Evolutionary conservation across 2,113 vertebrate species (phyloP).

Genomic region (Helogale parvula): DNA sequence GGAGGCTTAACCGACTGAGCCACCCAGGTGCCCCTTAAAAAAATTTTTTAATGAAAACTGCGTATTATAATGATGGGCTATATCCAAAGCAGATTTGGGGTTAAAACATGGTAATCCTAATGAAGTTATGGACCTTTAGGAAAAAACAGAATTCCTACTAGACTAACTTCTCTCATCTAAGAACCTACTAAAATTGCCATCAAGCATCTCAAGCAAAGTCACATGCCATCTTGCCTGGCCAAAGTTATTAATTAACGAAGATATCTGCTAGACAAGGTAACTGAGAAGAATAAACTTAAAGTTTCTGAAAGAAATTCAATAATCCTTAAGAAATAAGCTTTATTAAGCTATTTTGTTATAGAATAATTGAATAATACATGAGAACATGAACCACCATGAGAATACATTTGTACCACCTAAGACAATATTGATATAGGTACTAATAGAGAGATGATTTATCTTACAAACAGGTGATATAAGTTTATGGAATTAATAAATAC

Average conservation of each 20-base stretch:
- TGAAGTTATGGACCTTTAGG: not conserved
- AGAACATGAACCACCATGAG: not conserved
- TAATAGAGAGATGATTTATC: not conserved
- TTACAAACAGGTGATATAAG: not conserved
- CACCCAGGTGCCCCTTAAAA: too few relatives aligned
- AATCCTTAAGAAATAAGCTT: not conserved
- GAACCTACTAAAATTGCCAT: not conserved
- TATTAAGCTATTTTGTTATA: not conserved
- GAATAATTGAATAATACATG: not conserved
- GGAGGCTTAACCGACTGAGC: too few relatives aligned
- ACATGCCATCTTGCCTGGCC: not conserved
- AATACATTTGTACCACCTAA: not conserved
- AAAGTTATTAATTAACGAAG: not conserved
- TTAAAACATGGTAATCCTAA: not conserved
- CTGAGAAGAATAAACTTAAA: not conserved
- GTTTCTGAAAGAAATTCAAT: not conserved
- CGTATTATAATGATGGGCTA: not conserved
- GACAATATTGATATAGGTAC: not conserved
- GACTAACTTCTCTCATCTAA: not conserved
- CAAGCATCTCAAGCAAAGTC: not conserved
- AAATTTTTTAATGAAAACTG: not conserved
- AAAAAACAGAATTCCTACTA: not conserved
- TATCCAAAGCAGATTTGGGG: not conserved
- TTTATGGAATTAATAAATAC: not conserved
- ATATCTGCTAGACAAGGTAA: not conserved